Percentiles rank a stretch among this genome's conserved stretches.
These are phyloP conservation scores for Styela plicata DNA, from an alignment of 23 tunicate genomes.

Conservation along the genomic window DNA sequence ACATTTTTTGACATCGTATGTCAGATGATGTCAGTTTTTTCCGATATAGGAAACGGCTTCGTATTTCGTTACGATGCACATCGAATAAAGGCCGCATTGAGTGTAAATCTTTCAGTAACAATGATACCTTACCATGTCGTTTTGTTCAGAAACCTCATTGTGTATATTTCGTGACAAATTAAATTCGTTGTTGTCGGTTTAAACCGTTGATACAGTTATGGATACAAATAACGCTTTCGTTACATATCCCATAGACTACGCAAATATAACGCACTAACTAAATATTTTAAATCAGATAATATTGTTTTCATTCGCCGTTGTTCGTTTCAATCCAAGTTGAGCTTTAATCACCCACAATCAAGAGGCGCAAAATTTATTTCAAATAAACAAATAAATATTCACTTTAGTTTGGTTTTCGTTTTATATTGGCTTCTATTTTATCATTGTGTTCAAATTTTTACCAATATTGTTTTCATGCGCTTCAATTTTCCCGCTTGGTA, in stretches of 20 bases:
- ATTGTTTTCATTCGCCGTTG: not conserved
- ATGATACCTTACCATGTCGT: not conserved
- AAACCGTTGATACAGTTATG: slow-evolving; percentile 36
- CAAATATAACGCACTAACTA: not conserved
- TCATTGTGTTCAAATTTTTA: no score
- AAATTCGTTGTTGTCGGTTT: slow-evolving; percentile 25
- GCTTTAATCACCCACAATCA: no score
- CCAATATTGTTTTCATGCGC: no score
- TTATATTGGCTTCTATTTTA: no score
- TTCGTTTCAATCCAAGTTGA: no score
- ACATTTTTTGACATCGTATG: no score
- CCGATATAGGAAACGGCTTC: not conserved
- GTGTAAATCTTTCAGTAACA: not conserved
- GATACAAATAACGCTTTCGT: slow-evolving; percentile 8
- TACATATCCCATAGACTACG: not conserved
- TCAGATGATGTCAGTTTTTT: not conserved
- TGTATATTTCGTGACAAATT: not conserved
- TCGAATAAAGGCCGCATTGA: no score
- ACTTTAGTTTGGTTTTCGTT: no score
- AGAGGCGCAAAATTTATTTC: no score
- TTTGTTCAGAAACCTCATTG: not conserved
- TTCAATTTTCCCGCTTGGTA: no score
- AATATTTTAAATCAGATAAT: no score
- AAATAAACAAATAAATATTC: no score
- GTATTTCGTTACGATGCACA: not conserved